These are phyloP conservation scores for Galeopterus variegatus DNA, from an alignment of 2,113 vertebrate genomes.

Conservation along the genomic window DNA sequence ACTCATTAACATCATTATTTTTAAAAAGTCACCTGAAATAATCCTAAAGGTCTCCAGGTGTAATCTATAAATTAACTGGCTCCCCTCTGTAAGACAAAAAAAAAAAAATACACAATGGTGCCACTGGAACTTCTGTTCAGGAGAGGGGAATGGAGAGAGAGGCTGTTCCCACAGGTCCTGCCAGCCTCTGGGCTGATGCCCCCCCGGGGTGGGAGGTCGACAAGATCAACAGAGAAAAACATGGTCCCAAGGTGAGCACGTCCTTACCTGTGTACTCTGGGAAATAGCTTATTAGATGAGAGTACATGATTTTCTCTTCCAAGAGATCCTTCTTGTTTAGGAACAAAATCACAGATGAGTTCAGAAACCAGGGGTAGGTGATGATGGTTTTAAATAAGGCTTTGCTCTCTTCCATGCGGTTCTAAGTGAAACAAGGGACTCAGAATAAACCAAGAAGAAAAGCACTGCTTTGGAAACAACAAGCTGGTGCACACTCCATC, in stretches of 20 bases:
- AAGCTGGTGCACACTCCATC: not conserved
- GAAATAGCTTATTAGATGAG: conserved; percentile 93
- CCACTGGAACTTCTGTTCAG: not conserved
- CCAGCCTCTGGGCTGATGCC: not conserved
- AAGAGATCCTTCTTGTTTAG: conserved; percentile 95
- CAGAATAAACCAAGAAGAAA: conserved; percentile 9
- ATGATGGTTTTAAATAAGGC: conserved; percentile 94
- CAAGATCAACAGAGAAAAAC: not conserved
- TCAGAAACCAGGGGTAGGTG: conserved; percentile 91
- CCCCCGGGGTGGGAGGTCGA: not conserved
- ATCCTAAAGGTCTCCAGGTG: conserved; percentile 52
- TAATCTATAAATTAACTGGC: conserved; percentile 67
- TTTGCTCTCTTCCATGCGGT: conserved; percentile 94
- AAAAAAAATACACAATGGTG: not conserved
- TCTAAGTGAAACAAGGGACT: conserved; percentile 86
- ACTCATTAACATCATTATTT: conserved; percentile 29
- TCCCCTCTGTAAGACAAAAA: too few species aligned
- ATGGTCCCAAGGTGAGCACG: not conserved
- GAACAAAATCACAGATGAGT: conserved; percentile 94
- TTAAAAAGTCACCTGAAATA: conserved; percentile 16
- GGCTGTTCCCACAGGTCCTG: not conserved
- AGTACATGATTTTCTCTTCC: conserved; percentile 93
- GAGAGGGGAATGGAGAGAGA: not conserved
- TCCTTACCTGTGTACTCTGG: conserved; percentile 90
- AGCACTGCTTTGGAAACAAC: not conserved